phyloP scores from a whole-genome alignment of 2,888 invertebrate species.

The Volucella inflata region DNA sequence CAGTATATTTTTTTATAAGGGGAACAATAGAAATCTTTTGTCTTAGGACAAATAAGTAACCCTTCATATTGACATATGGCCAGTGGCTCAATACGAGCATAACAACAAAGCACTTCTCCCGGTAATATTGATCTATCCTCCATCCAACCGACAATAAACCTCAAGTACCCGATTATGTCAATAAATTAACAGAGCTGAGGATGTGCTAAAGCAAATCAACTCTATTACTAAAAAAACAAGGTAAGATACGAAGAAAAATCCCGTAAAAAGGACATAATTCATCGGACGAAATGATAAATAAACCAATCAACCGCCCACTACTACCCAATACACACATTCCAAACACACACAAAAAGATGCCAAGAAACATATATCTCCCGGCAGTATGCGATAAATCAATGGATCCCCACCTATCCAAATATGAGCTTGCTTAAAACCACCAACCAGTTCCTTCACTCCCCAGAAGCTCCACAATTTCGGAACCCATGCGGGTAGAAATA shows the following conservation, averaged over 20 bases:
- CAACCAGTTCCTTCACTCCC: not conserved
- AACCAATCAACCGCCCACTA: constrained; percentile 71
- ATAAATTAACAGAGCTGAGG: constrained; percentile 60
- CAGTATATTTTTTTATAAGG: no score
- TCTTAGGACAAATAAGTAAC: no score
- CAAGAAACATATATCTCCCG: constrained; percentile 68
- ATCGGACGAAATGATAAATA: constrained; percentile 71
- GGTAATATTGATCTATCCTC: no score
- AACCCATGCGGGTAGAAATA: constrained; percentile 71
- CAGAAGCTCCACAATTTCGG: not conserved
- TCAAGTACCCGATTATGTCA: constrained; percentile 37
- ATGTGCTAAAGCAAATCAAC: constrained; percentile 67
- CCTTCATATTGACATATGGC: no score
- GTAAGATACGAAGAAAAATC: constrained; percentile 32
- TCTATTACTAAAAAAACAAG: constrained; percentile 32
- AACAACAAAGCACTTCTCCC: no score
- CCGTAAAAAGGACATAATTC: constrained; percentile 61
- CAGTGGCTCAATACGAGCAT: no score
- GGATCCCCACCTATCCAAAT: constrained; percentile 57
- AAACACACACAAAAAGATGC: constrained; percentile 40
- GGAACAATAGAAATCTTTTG: no score
- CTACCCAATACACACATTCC: constrained; percentile 7
- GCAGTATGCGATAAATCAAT: constrained; percentile 71
- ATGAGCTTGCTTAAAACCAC: not conserved
- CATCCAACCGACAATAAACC: not conserved